phyloP scores from a whole-genome alignment of 2,888 invertebrate species.

The Plebejus argus region DNA sequence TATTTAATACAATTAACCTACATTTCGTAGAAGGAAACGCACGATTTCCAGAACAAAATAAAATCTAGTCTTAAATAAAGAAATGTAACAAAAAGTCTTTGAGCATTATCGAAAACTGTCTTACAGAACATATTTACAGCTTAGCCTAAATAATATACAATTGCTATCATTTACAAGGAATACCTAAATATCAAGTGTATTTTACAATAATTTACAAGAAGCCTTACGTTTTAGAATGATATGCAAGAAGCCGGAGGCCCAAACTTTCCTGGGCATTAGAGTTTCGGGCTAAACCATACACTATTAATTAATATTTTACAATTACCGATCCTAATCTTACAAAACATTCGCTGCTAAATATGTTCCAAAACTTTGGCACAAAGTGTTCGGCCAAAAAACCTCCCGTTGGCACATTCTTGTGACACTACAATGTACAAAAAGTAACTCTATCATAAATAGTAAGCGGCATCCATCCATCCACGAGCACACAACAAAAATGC shows the following conservation, averaged over 20 bases:
- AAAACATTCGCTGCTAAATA: not conserved
- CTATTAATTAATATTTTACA: conserved; percentile 33
- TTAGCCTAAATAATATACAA: conserved; percentile 68
- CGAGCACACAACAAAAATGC: conserved; percentile 27
- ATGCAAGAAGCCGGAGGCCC: conserved; percentile 74
- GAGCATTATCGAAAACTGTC: conserved; percentile 51
- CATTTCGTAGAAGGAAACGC: not conserved
- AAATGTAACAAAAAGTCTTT: conserved; percentile 47
- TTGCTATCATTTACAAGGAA: conserved; percentile 58
- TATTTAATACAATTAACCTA: not conserved
- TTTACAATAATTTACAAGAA: conserved; percentile 78
- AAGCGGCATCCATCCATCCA: not conserved
- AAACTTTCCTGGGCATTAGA: conserved; percentile 31
- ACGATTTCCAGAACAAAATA: conserved; percentile 15
- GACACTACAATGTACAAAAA: conserved; percentile 18
- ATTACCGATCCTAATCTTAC: conserved; percentile 8
- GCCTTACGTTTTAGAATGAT: conserved; percentile 72
- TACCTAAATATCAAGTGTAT: conserved; percentile 66
- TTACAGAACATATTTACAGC: conserved; percentile 64
- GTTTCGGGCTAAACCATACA: conserved; percentile 17
- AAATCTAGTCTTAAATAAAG: conserved; percentile 40
- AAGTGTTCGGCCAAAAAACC: not conserved
- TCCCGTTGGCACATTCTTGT: conserved; percentile 11
- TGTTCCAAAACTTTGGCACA: conserved; percentile 9
- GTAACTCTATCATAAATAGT: conserved; percentile 25